Conservation (phyloP, 2,113 vertebrate species). For the Pachycephala philippinensis region DNA sequence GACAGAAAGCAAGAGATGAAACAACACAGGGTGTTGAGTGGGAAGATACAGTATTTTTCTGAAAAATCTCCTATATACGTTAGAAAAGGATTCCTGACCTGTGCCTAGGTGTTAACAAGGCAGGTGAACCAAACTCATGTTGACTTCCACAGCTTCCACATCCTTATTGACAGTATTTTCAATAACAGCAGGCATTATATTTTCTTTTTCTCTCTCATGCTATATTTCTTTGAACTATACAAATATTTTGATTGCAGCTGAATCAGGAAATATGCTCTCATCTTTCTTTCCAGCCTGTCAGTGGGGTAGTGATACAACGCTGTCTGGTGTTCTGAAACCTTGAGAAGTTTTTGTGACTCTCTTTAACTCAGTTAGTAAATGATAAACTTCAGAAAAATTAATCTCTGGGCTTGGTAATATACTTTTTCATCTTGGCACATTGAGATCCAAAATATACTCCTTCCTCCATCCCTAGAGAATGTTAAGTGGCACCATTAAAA, state of each 20-base stretch:
- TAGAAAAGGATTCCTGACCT: neutral
- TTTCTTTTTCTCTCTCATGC: neutral
- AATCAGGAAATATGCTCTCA: neutral
- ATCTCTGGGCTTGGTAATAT: neutral
- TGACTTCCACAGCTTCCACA: neutral
- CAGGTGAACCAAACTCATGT: neutral
- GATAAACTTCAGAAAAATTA: neutral
- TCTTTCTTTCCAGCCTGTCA: neutral
- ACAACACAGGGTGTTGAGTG: neutral
- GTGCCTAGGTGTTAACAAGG: neutral
- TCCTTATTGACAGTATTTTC: neutral
- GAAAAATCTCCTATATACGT: neutral
- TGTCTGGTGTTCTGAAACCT: neutral
- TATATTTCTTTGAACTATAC: neutral
- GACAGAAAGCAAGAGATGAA: neutral
- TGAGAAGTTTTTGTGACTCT: neutral
- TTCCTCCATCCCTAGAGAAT: neutral
- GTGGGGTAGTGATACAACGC: neutral
- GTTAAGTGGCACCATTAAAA: constrained; percentile 39
- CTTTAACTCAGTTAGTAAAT: neutral
- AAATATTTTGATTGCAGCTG: constrained; percentile 3
- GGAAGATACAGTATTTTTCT: neutral
- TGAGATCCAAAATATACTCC: neutral
- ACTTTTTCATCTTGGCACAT: neutral
- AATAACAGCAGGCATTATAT: neutral